A percentile compares a stretch with the other conserved stretches of the same genome.
These are phyloP conservation scores for Cheilosia scutellata DNA, from an alignment of 2,888 invertebrate genomes.

Conservation along the genomic window DNA sequence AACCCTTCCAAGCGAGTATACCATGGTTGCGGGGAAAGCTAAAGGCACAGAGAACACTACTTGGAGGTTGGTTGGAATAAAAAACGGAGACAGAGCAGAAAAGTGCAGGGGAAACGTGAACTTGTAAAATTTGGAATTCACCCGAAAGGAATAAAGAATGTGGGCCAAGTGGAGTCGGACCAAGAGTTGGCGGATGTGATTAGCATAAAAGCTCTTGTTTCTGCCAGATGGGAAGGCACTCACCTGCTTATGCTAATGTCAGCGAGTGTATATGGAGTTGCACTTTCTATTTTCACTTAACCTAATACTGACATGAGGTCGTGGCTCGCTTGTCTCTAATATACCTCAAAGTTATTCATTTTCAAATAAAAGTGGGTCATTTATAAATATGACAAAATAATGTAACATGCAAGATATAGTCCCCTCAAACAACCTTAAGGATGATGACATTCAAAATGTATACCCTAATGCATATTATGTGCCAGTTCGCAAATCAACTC, in stretches of 20 bases:
- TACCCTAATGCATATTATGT: too few species aligned
- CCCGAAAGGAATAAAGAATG: slow-evolving; percentile 52
- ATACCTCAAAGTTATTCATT: background rate
- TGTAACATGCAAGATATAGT: too few species aligned
- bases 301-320: background rate
- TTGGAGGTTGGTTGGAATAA: slow-evolving; percentile 29
- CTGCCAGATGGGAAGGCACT: slow-evolving; percentile 70
- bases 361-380: background rate
- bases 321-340: background rate
- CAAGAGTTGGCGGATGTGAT: slow-evolving; percentile 49
- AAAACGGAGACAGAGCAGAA: slow-evolving; percentile 30
- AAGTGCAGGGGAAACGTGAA: slow-evolving; percentile 49
- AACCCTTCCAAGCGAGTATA: slow-evolving; percentile 26
- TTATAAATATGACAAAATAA: too few species aligned
- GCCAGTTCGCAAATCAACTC: too few species aligned
- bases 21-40: slow-evolving; percentile 12
- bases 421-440: too few species aligned
- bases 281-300: slow-evolving; percentile 45
- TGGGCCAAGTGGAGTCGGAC: slow-evolving; percentile 55
- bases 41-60: background rate
- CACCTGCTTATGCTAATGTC: slow-evolving; percentile 68
- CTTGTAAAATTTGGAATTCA: slow-evolving; percentile 58
- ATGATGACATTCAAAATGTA: too few species aligned
- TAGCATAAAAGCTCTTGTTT: slow-evolving; percentile 70
- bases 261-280: slow-evolving; percentile 18